A percentile compares a stretch with the other conserved stretches of the same genome.
These are phyloP conservation scores for Brachylomia viminalis DNA, from an alignment of 2,888 invertebrate species.

Conservation along the genomic window DNA sequence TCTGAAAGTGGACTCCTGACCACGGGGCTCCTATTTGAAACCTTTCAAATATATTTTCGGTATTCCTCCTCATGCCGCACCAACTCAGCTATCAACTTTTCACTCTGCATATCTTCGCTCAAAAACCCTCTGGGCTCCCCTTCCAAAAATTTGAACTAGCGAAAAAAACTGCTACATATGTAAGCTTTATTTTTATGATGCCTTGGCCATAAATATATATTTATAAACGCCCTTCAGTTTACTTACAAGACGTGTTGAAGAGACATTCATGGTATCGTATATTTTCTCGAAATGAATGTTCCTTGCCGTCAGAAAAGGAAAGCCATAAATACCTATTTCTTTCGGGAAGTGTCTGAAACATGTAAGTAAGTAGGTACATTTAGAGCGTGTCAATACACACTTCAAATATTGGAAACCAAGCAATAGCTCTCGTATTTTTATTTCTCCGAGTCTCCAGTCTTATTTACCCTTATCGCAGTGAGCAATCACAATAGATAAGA, in stretches of 20 bases:
- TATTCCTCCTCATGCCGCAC: no score
- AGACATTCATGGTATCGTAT: background rate
- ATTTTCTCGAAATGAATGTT: background rate
- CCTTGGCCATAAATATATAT: background rate
- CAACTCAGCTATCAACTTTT: no score
- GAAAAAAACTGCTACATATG: background rate
- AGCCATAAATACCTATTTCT: slow-evolving; percentile 20
- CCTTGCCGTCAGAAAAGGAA: background rate
- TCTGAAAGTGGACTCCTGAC: no score
- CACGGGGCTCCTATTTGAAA: no score
- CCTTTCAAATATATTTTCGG: no score
- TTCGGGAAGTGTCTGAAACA: background rate
- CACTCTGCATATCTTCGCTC: no score
- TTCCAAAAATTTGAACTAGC: no score
- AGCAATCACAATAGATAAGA: slow-evolving; percentile 57
- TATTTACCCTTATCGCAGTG: slow-evolving; percentile 31
- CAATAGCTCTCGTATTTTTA: slow-evolving; percentile 17
- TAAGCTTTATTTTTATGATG: background rate
- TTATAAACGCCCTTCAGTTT: background rate
- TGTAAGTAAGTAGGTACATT: background rate
- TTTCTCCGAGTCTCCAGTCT: background rate
- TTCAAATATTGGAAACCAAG: slow-evolving; percentile 20
- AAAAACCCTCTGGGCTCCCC: no score
- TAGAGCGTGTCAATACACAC: background rate
- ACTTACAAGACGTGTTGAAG: background rate